Evolutionary conservation across 2,797 vertebrate genomes (phyloP), one percentile per base, ranked within the genome.

Genomic region (Notamacropus eugenii): DNA sequence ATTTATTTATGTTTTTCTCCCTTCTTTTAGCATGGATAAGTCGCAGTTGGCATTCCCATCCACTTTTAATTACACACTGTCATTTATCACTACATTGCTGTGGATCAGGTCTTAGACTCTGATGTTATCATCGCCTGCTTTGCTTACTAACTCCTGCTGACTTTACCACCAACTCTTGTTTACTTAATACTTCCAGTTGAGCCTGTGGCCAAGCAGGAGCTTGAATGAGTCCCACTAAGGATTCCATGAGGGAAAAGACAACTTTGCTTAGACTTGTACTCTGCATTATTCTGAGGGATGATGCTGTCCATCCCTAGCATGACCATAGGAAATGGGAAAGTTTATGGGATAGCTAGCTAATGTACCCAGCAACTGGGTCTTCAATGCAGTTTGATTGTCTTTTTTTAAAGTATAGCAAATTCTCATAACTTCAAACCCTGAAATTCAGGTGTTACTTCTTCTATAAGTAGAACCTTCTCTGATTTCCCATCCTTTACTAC

Each of bases 331-430:
- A 57, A 29, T 28, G 57, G 67, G 34, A 59, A 62, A 34, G 28
- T 34, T 12, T 31, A 34, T 62, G 11, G 59, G 59, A 74, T 16
- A 67, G 34, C 34, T 67, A n/a, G 34, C 62, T 67, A 19, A 67
- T 6, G 6, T 19, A 67, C 16, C 62, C 62, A 74, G 5, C 1
- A 6, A 5, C 16, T 74, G 2, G 14, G 16, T 74, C 62, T 40
- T 40, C 34, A 22, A 3, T n/a, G 34, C 14, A 67, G 1, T n/a
- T n/a, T 67, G 2, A 14, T n/a, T 67, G 0, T 19, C 1, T n/a
- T 67, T 67, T 58, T 67, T 67, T n/a, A 8, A 67, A 62, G 59
- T 34, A 62, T 16, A 67, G 34, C 62, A 74, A 19, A 40, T n/a
- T 67, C 62, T 67, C 4, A n/a, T 16, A 67, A 67, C 62, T 19